Conservation (phyloP, 2,888 invertebrate species). For the Nycteola revayana region DNA sequence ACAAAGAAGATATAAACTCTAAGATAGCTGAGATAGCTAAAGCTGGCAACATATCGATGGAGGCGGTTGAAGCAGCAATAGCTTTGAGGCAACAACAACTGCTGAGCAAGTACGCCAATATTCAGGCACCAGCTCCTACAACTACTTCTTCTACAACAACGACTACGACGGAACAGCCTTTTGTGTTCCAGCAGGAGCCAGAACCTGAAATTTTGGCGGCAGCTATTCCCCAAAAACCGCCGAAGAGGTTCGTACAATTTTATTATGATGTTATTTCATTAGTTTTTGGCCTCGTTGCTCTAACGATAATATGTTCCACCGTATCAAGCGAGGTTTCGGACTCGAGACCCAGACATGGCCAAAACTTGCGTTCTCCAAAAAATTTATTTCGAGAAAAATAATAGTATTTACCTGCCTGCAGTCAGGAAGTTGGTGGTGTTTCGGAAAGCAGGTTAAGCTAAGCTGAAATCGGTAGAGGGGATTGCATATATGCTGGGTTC, state of each 20-base stretch:
- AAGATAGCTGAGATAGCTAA: constrained; percentile 82
- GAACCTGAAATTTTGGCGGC: constrained; percentile 65
- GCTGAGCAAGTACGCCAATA: constrained; percentile 80
- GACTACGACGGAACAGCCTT: constrained; percentile 48
- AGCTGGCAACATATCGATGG: constrained; percentile 90
- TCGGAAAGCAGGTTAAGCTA: no score
- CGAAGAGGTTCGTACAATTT: constrained; percentile 55
- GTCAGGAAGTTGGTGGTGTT: no score
- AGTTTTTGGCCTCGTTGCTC: no score
- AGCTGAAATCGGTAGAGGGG: no score
- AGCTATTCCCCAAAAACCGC: constrained; percentile 55
- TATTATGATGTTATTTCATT: no score
- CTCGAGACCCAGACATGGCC: no score
- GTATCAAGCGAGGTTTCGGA: no score
- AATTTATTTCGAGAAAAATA: no score
- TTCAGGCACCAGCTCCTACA: constrained; percentile 69
- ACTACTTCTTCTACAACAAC: constrained; percentile 73
- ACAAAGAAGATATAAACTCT: constrained; percentile 69
- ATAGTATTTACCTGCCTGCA: no score
- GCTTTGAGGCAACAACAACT: constrained; percentile 86
- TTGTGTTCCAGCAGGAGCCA: constrained; percentile 58
- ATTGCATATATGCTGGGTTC: no score
- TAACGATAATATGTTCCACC: no score
- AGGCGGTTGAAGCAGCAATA: constrained; percentile 89
- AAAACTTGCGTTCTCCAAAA: no score